These are phyloP conservation scores for Ligdia adustata DNA, from an alignment of 2,888 invertebrate species.

Conservation along the genomic window DNA sequence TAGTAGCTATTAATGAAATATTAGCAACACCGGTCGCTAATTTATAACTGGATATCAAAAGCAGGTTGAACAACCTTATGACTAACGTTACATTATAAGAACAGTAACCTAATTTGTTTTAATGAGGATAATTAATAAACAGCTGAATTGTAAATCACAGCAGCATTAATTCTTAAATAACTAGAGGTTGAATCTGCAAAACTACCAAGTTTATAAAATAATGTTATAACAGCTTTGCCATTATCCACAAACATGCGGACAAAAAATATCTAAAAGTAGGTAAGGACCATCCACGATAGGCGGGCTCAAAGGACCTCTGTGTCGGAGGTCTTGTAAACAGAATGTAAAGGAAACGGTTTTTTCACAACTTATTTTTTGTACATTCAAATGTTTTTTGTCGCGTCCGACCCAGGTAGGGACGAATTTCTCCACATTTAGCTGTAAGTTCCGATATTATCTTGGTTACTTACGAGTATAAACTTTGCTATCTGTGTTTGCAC, in stretches of 20 bases:
- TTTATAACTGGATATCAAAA: conserved; percentile 17
- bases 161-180: not conserved
- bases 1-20: conserved; percentile 14
- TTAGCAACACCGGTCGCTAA: conserved; percentile 13
- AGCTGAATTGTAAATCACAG: no score
- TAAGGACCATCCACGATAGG: conserved; percentile 52
- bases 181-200: not conserved
- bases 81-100: conserved; percentile 14
- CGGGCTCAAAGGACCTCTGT: conserved; percentile 64
- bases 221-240: conserved; percentile 23
- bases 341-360: conserved; percentile 77
- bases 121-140: conserved; percentile 2
- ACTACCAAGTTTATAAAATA: not conserved
- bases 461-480: conserved; percentile 65
- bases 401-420: conserved; percentile 68
- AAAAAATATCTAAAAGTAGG: conserved; percentile 66
- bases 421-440: conserved; percentile 46
- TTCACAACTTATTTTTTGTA: conserved; percentile 41
- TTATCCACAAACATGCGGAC: conserved; percentile 50
- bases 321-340: conserved; percentile 81
- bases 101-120: conserved; percentile 10
- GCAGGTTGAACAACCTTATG: conserved; percentile 12
- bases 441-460: conserved; percentile 62
- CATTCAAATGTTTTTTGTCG: conserved; percentile 24
- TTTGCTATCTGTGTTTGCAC: conserved; percentile 78